phyloP scores from a whole-genome alignment of 2,888 invertebrate species.

The Limnephilus rhombicus region DNA sequence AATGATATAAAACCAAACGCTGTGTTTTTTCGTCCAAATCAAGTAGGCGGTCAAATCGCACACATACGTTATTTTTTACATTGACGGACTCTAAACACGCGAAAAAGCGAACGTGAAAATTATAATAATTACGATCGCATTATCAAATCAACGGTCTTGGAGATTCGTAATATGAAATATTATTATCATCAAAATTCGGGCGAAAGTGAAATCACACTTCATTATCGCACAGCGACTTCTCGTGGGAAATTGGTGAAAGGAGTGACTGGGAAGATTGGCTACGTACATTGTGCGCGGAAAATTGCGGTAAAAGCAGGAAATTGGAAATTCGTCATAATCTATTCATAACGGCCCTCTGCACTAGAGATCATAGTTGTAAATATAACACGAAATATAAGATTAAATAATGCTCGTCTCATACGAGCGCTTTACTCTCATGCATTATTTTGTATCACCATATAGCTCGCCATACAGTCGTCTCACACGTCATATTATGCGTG shows the following conservation, averaged over 20 bases:
- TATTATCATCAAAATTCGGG: constrained; percentile 8
- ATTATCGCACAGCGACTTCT: constrained; percentile 9
- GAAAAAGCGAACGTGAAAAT: constrained; percentile 7
- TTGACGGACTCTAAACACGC: neutral
- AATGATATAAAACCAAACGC: neutral
- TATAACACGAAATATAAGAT: neutral
- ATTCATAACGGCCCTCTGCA: neutral
- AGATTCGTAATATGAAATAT: neutral
- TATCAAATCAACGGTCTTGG: neutral
- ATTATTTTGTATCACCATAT: too few species aligned
- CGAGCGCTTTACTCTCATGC: too few species aligned
- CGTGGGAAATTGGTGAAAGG: constrained; percentile 41
- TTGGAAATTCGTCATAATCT: neutral
- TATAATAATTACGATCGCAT: neutral
- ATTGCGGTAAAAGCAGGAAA: neutral
- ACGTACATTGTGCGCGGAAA: neutral
- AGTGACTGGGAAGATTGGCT: neutral
- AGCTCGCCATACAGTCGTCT: too few species aligned
- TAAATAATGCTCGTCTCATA: too few species aligned
- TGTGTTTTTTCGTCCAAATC: neutral
- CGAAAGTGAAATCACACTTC: constrained; percentile 35
- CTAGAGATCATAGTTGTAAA: too few species aligned
- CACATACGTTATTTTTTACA: neutral
- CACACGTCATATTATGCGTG: too few species aligned
- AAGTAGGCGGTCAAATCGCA: neutral